Percentiles rank a stretch among this genome's conserved stretches.
These are phyloP conservation scores for Stigmatopora nigra DNA, from an alignment of 2,113 vertebrate species.

Conservation along the genomic window DNA sequence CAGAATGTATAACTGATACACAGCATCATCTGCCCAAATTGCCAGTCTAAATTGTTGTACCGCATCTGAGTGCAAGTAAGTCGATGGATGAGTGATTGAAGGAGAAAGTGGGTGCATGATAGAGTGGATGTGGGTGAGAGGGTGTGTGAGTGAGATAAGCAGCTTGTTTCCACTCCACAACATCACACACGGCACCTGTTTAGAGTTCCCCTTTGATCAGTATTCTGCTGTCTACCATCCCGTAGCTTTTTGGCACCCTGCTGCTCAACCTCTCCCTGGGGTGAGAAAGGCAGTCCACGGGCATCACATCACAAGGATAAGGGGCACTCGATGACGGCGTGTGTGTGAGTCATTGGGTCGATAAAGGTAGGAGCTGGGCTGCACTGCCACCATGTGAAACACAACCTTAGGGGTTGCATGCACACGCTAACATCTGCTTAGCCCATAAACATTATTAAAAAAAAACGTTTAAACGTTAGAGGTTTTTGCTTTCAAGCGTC, in stretches of 20 bases:
- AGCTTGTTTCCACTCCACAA: constrained; percentile 46
- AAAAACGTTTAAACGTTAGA: constrained; percentile 36
- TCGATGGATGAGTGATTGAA: constrained; percentile 29
- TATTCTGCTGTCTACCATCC: constrained; percentile 25
- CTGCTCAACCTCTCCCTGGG: constrained; percentile 53
- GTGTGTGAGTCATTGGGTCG: constrained; percentile 22
- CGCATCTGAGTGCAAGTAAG: constrained; percentile 28
- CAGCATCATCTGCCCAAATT: constrained; percentile 27
- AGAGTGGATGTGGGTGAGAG: constrained; percentile 31
- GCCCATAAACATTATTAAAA: constrained; percentile 54
- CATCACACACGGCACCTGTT: constrained; percentile 43
- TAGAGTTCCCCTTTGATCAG: constrained; percentile 56
- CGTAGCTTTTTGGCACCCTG: constrained; percentile 40
- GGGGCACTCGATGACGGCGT: constrained; percentile 9
- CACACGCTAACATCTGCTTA: constrained; percentile 39
- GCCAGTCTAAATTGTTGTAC: constrained; percentile 27
- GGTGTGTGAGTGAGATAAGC: constrained; percentile 47
- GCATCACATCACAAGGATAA: constrained; percentile 50
- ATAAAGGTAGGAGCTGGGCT: constrained; percentile 34
- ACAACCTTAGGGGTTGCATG: constrained; percentile 55
- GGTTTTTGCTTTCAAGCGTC: constrained; percentile 31
- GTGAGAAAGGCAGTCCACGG: constrained; percentile 44
- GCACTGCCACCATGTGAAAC: constrained; percentile 43
- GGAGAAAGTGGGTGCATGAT: constrained; percentile 35
- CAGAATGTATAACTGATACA: constrained; percentile 4